Conservation (phyloP, 2,113 vertebrate genomes). For the Pangasianodon gigas region DNA sequence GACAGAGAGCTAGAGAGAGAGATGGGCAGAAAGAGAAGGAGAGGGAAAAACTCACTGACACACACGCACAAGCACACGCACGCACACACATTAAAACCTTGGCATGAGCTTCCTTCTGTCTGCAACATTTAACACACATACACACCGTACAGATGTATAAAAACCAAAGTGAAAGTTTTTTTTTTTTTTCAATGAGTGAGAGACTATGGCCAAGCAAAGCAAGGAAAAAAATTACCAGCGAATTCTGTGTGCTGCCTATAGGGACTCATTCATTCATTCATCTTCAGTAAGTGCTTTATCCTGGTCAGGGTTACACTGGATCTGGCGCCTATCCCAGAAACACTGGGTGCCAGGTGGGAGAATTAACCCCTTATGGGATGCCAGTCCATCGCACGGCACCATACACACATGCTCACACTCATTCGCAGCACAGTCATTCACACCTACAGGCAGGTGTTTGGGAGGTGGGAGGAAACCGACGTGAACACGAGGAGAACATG, state of each 20-base stretch:
- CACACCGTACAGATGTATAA: background rate
- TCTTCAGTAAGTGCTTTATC: background rate
- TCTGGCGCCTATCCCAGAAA: background rate
- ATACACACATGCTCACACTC: background rate
- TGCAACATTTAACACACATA: background rate
- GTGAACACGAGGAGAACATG: background rate
- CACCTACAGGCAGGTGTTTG: background rate
- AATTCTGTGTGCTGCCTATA: background rate
- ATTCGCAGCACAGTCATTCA: conserved; percentile 19
- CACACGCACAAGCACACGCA: background rate
- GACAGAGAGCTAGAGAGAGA: background rate
- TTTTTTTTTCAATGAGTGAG: background rate
- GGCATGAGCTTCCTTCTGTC: background rate
- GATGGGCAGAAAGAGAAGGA: background rate
- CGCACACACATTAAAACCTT: background rate
- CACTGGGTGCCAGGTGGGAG: background rate
- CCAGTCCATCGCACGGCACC: background rate
- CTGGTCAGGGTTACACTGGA: background rate
- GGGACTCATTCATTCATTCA: background rate
- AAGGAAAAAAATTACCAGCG: background rate
- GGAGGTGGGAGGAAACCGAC: background rate
- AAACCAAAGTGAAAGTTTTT: background rate
- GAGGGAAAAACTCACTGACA: background rate
- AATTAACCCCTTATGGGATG: background rate
- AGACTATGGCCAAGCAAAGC: background rate